Evolutionary conservation across 2,113 vertebrate genomes (phyloP), one percentile per base, ranked within the genome.

Genomic region (Actinemys pallida): DNA sequence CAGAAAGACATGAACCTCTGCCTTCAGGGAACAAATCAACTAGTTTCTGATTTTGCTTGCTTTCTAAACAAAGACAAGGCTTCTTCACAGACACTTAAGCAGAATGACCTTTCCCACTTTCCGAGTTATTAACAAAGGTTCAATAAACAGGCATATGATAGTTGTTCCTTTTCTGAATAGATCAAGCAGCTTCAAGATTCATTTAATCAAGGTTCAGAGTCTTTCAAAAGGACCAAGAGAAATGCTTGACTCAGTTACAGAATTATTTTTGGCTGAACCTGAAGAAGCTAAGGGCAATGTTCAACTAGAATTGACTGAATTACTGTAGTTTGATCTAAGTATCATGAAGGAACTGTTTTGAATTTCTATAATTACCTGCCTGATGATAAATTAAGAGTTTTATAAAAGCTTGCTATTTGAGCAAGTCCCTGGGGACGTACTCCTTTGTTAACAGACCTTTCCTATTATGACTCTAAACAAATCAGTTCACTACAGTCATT

Each of bases 321-420:
- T 54, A 19, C 52, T 9, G 5, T 0, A 0, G 16, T 1, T 19
- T 53, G 39, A 45, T 53, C 10, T 0, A 3, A 75, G 50, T 56
- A 8, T n/a, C 39, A 11, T 27, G 17, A n/a, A 65, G 2, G 25
- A 31, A 10, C 5, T 10, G 22, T 25, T 90, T 80, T 79, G 65
- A 50, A 2, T 92, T 83, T 39, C 39, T 86, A 27, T 72, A 88
- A 75, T 80, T 90, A 50, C 56, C 69, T 13, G 10, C 45, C 88
- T 65, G 72, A 90, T 47, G 78, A 45, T 0, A 9, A 88, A 75
- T 62, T n/a, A 75, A 85, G 50, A 86, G 52, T 54, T 50, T 10
- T 62, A 24, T 50, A 45, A 80, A 86, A 94, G 14, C 42, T 29
- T 90, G 69, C 52, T 86, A 14, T 79, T 80, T 95, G 78, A 95